phyloP scores from a whole-genome alignment of 2,888 invertebrate species.

The Spisula subtruncata region DNA sequence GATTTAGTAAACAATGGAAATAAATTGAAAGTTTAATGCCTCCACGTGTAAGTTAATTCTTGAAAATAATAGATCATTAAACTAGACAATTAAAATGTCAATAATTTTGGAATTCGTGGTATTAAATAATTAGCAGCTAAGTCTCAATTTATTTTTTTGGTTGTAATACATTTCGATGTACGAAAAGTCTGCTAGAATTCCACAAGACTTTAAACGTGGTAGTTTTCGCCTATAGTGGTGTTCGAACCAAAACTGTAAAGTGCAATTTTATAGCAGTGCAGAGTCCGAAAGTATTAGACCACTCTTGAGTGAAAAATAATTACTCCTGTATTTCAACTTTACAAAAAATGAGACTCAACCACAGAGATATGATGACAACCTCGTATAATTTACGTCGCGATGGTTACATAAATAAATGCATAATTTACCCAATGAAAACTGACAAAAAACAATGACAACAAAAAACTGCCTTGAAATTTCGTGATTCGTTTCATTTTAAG shows the following conservation, averaged over 20 bases:
- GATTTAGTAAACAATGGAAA: not conserved
- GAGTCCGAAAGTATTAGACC: not conserved
- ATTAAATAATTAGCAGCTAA: not conserved
- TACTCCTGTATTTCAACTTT: not conserved
- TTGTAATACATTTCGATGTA: not conserved
- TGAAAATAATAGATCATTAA: not conserved
- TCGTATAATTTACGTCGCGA: not conserved
- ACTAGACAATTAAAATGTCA: not conserved
- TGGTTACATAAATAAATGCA: not conserved
- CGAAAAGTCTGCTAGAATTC: not conserved
- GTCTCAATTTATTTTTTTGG: not conserved
- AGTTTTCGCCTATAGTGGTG: too few species aligned
- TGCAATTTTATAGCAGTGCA: too few species aligned
- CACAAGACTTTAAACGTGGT: not conserved
- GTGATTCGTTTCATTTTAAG: constrained; percentile 1
- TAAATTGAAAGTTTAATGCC: not conserved
- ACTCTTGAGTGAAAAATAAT: not conserved
- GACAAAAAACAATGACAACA: not conserved
- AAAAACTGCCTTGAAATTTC: not conserved
- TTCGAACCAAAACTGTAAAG: too few species aligned
- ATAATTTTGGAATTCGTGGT: not conserved
- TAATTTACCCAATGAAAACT: constrained; percentile 2
- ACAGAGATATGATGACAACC: not conserved
- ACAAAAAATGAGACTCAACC: not conserved
- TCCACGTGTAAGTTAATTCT: not conserved